Conservation (phyloP, 2,797 vertebrate species). For the Lagorchestes hirsutus region DNA sequence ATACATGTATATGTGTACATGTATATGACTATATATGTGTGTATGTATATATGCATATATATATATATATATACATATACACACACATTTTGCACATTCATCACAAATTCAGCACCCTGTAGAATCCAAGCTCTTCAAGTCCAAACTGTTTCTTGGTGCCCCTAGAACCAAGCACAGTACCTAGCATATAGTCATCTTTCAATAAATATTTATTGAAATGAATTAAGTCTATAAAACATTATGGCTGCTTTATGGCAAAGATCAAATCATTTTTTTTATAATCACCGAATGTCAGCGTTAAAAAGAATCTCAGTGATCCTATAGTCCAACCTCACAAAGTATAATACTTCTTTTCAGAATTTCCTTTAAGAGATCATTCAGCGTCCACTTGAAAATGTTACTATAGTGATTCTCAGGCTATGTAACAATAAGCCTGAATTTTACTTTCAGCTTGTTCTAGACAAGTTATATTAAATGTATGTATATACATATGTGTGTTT, state of each 20-base stretch:
- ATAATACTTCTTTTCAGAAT: not conserved
- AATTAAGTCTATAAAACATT: not conserved
- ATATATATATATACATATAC: not conserved
- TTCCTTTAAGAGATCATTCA: not conserved
- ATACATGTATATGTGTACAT: too few species aligned
- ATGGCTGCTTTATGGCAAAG: not conserved
- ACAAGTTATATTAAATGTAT: not conserved
- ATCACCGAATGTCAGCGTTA: not conserved
- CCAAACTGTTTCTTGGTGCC: not conserved
- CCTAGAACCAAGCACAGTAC: not conserved
- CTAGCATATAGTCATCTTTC: not conserved
- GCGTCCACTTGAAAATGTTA: not conserved
- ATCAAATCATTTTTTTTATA: not conserved
- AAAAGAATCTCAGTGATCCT: not conserved
- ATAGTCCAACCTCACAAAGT: not conserved
- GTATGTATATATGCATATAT: accelerated
- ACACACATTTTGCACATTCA: not conserved
- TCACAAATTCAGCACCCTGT: not conserved
- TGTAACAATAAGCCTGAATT: not conserved
- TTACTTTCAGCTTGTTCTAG: not conserved
- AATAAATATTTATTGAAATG: not conserved
- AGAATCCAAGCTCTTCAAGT: not conserved
- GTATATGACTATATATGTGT: too few species aligned
- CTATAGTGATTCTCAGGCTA: not conserved
- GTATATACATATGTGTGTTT: not conserved